Percentiles rank a stretch among this genome's conserved stretches.
Evolutionary conservation across 1,140 invertebrate genomes (phyloP).

Genomic region (Scaptomyza graminum): DNA sequence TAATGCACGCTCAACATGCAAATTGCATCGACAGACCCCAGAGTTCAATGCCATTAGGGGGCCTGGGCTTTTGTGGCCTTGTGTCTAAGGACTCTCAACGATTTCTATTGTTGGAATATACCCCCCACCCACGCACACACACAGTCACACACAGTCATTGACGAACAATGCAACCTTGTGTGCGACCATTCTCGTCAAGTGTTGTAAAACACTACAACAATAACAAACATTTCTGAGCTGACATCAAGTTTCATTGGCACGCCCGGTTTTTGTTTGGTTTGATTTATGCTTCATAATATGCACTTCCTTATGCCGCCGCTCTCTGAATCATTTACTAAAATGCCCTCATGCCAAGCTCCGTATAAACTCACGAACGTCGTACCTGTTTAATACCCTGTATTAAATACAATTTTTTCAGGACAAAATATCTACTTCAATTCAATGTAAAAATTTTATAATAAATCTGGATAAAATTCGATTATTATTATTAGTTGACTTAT

Average conservation of each 20-base stretch:
- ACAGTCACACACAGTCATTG: constrained; percentile 12
- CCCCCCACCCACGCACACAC: background rate
- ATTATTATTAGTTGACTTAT: no score
- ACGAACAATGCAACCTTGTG: constrained; percentile 53
- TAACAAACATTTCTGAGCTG: constrained; percentile 10
- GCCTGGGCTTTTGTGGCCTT: constrained; percentile 4
- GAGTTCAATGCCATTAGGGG: constrained; percentile 40
- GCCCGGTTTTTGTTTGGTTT: constrained; percentile 3
- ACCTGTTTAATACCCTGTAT: no score
- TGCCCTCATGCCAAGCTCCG: background rate
- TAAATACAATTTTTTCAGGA: no score
- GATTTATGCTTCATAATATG: constrained; percentile 32
- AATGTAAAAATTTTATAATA: no score
- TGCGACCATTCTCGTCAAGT: constrained; percentile 67
- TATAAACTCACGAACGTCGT: background rate
- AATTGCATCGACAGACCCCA: constrained; percentile 2
- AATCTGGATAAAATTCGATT: no score
- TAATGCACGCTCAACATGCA: background rate
- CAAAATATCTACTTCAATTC: no score
- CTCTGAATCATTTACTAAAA: constrained; percentile 26
- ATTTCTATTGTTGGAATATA: constrained; percentile 24
- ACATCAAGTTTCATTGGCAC: constrained; percentile 44
- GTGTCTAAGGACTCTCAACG: constrained; percentile 23
- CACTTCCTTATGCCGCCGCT: constrained; percentile 41
- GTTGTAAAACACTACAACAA: constrained; percentile 28